Conservation (phyloP, 2,113 vertebrate species). For the Pteropus alecto region DNA sequence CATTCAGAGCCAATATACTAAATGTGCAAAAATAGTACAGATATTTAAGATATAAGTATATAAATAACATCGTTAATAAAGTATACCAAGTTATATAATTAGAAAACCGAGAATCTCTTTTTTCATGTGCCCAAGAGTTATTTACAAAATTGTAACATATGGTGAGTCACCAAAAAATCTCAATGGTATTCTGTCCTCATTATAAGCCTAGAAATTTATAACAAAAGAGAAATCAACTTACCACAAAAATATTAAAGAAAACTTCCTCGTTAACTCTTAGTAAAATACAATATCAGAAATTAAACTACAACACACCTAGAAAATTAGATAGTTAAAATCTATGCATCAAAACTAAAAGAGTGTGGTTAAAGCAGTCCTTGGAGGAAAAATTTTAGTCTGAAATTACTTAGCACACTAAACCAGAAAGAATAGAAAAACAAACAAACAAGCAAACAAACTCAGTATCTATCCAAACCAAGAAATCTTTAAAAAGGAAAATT, state of each 20-base stretch:
- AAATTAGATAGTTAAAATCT: background rate
- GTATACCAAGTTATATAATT: background rate
- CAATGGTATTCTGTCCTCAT: background rate
- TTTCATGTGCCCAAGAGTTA: background rate
- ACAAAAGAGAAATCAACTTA: background rate
- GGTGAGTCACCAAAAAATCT: background rate
- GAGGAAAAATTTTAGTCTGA: background rate
- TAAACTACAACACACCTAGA: background rate
- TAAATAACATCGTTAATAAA: background rate
- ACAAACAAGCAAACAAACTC: background rate
- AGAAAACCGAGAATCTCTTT: background rate
- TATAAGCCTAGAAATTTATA: background rate
- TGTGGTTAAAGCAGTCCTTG: background rate
- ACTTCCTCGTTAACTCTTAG: background rate
- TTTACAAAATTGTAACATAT: background rate
- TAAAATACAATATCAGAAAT: background rate
- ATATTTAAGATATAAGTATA: background rate
- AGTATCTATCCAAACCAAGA: background rate
- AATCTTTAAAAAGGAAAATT: background rate
- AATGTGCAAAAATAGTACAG: background rate
- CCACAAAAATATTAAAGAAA: background rate
- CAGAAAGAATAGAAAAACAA: background rate
- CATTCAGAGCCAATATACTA: background rate
- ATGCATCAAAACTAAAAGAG: background rate
- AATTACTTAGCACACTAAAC: background rate